Evolutionary conservation across 2,797 vertebrate species (phyloP).

Genomic region (Microchirus variegatus): DNA sequence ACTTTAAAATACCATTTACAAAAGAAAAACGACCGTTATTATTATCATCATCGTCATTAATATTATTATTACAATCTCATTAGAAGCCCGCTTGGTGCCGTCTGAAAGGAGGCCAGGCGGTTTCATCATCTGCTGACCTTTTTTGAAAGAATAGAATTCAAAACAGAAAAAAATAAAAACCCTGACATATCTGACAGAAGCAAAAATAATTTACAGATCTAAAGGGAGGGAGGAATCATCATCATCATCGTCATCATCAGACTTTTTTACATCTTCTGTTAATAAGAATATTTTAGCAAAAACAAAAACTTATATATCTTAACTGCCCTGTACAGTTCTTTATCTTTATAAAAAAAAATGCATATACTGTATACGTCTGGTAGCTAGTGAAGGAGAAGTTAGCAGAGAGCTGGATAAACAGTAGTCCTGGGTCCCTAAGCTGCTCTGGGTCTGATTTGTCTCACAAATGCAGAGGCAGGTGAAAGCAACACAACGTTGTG

Average conservation of each 20-base stretch:
- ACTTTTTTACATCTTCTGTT: slow-evolving; percentile 99
- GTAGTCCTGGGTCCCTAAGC: slow-evolving; percentile 89
- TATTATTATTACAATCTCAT: slow-evolving; percentile 94
- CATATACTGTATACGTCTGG: slow-evolving; percentile 80
- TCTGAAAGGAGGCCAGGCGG: slow-evolving; percentile 79
- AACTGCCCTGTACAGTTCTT: slow-evolving; percentile 91
- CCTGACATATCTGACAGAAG: slow-evolving; percentile 90
- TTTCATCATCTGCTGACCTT: slow-evolving; percentile 76
- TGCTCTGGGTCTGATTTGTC: slow-evolving; percentile 83
- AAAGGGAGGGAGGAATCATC: slow-evolving; percentile 68
- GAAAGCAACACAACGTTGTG: background rate
- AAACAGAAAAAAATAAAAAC: slow-evolving; percentile 67
- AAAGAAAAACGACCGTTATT: slow-evolving; percentile 80
- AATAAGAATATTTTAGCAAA: slow-evolving; percentile 89
- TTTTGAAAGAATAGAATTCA: slow-evolving; percentile 59
- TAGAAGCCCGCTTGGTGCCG: slow-evolving; percentile 83
- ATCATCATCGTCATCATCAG: slow-evolving; percentile 85
- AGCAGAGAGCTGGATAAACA: slow-evolving; percentile 78
- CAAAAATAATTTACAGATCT: slow-evolving; percentile 95
- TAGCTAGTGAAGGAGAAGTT: slow-evolving; percentile 81
- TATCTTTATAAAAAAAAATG: slow-evolving; percentile 86
- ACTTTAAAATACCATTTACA: slow-evolving; percentile 99
- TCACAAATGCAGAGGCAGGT: slow-evolving; percentile 86
- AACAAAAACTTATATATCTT: slow-evolving; percentile 88
- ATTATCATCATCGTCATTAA: slow-evolving; percentile 67